Evolutionary conservation across 2,113 vertebrate genomes (phyloP), one percentile per base, ranked within the genome.

Genomic region (Scytalopus superciliaris): DNA sequence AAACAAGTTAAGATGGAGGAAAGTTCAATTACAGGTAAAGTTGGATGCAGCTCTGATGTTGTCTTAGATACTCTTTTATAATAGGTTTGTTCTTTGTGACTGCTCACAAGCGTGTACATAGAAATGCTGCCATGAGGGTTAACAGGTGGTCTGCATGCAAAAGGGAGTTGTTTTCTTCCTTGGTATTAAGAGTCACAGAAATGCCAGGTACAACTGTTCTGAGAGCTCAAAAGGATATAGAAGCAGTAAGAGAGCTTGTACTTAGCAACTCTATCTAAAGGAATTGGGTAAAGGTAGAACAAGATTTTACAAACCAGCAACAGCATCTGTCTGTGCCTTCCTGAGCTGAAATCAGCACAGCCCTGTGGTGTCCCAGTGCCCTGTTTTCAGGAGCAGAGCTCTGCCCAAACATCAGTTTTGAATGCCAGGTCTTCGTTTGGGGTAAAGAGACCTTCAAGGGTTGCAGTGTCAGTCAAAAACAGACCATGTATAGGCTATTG

Each of bases 31-130:
- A 70, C 24, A 44, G 16, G 30, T 69, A 12, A 75, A 74, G 53
- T 8, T 59, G 39, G 23, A 42, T 70, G 69, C 66, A 75, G 56
- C 21, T 55, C 27, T 84, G 23, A 18, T 85, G 7, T 45, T 87
- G 47, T 92, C 23, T 31, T 70, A 3, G 2, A 10, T 76, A 3
- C 7, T 50, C 33, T 53, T 93, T 77, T 90, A 10, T 13, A 35
- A 42, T 4, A 74, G 19, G 5, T 35, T 39, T 75, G 33, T 30
- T 75, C n/a, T 68, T 84, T 79, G 30, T 87, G 44, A 47, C 11
- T 0, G 1, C 6, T 84, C 7, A 33, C 16, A 35, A 25, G 24
- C 24, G 28, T 53, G 2, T 45, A 37, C 0, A 3, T 63, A 14
- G n/a, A 59, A 82, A 18, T 74, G 31, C 44, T 84, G 27, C n/a